These are phyloP conservation scores for Sinocyclocheilus rhinocerous DNA, from an alignment of 2,113 vertebrate genomes.

Conservation along the genomic window DNA sequence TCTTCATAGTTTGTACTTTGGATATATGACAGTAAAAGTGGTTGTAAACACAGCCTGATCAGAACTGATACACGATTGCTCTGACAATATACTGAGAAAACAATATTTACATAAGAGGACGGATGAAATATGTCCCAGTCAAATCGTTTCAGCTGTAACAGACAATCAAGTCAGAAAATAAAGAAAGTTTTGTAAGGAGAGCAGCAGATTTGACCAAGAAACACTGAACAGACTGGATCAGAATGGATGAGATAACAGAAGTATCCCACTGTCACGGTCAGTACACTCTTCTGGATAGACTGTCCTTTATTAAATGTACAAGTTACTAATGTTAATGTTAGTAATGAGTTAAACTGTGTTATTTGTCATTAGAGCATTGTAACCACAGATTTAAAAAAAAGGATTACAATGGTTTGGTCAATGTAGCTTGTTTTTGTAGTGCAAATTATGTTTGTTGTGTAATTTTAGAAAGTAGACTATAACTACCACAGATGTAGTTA, in stretches of 20 bases:
- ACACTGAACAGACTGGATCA: conserved; percentile 1
- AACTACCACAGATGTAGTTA: no score
- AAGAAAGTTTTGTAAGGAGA: background rate
- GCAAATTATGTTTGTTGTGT: background rate
- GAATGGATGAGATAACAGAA: conserved; percentile 19
- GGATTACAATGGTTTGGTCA: background rate
- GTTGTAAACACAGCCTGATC: conserved; percentile 31
- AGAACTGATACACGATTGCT: background rate
- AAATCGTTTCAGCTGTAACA: background rate
- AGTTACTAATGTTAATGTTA: no score
- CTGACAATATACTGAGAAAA: background rate
- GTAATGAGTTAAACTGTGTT: background rate
- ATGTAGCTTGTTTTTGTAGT: background rate
- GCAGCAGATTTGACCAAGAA: background rate
- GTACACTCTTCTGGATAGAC: background rate
- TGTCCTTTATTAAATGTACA: background rate
- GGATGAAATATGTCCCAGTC: background rate
- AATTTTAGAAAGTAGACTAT: background rate
- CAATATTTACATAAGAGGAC: conserved; percentile 1
- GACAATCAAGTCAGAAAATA: background rate
- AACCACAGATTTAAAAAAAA: background rate
- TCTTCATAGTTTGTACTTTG: background rate
- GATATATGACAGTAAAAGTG: conserved; percentile 13
- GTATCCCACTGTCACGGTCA: conserved; percentile 29
- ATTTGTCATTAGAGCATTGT: background rate